Percentiles rank a stretch among this genome's conserved stretches.
Evolutionary conservation across 1,140 invertebrate genomes (phyloP).

Genomic region (Aphelenchoides avenae): DNA sequence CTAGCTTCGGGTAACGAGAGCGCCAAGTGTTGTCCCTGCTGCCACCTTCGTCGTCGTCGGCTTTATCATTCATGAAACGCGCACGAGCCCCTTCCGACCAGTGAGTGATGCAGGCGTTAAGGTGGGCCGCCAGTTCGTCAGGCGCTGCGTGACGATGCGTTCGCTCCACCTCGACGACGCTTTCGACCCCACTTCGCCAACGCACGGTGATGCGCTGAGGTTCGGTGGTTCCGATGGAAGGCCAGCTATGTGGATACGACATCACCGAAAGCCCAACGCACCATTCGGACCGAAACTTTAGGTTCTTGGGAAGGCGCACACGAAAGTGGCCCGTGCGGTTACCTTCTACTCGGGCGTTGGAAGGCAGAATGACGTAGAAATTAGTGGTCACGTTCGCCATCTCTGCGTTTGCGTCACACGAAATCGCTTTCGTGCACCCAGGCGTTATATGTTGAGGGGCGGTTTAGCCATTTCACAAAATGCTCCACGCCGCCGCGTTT

Average conservation of each 20-base stretch:
- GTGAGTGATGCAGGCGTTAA: no score
- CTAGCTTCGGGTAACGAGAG: no score
- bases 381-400: no score
- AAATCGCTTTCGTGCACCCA: constrained; percentile 9
- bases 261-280: constrained; percentile 5
- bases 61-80: no score
- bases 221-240: neutral
- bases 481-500: no score
- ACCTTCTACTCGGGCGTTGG: constrained; percentile 9
- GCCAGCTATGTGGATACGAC: constrained; percentile 6
- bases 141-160: no score
- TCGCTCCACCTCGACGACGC: no score
- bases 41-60: no score
- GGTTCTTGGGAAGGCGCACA: constrained; percentile 1
- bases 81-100: no score
- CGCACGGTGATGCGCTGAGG: neutral
- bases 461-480: constrained; percentile 6
- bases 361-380: constrained; percentile 12
- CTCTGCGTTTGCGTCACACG: neutral
- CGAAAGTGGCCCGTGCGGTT: constrained; percentile 8
- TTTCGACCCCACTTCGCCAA: constrained; percentile 3
- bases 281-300: constrained; percentile 7
- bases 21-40: no score
- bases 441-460: neutral
- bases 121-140: no score